Base-by-base conservation (phyloP, 2,113 vertebrate genomes). In the Peromyscus polionotus region DNA sequence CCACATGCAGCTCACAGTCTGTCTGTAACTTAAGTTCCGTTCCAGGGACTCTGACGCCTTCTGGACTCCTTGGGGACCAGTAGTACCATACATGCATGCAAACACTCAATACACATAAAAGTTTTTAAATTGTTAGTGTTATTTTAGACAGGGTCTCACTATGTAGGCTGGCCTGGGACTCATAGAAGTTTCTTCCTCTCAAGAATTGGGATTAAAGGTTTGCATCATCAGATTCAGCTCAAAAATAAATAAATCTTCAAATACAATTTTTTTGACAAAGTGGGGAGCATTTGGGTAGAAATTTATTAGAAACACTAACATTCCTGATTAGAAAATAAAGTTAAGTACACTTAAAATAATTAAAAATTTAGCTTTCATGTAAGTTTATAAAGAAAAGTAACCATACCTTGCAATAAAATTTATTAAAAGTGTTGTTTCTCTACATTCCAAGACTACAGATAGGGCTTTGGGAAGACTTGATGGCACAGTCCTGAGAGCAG, bases 261-360 rank as follows among this genome's bases (percentile, higher is more conserved):
- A 63, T 59, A 85, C 10, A 20, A 17, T 80, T 54, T 84, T 81
- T 72, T 94, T 73, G 24, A 13, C 12, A 12, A 7, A n/a, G 3
- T 33, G 12, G 1, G 4, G 28, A 1, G 11, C 33, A 57, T 39
- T 48, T 39, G 24, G n/a, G 19, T 24, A 77, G n/a, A 72, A 88
- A 48, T 88, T 91, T 93, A n/a, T 80, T 88, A 79, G 17, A 24
- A 93, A 39, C 59, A 84, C 4, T 19, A 70, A 17, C 2, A 80
- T 90, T 87, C 65, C 31, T 48, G 26, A 76, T 87, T 90, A 63
- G 67, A 92, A 61, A 48, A 89, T 65, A 61, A 95, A 88, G 9
- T 91, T 33, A 91, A 84, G 19, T 65, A 33, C 22, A 54, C 48
- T 79, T 80, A 86, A 96, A 90, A 92, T 89, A 94, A 80, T 89